Percentiles rank a stretch among this genome's conserved stretches.
phyloP scores from a whole-genome alignment of 2,113 vertebrate genomes.

The Sorex araneus region DNA sequence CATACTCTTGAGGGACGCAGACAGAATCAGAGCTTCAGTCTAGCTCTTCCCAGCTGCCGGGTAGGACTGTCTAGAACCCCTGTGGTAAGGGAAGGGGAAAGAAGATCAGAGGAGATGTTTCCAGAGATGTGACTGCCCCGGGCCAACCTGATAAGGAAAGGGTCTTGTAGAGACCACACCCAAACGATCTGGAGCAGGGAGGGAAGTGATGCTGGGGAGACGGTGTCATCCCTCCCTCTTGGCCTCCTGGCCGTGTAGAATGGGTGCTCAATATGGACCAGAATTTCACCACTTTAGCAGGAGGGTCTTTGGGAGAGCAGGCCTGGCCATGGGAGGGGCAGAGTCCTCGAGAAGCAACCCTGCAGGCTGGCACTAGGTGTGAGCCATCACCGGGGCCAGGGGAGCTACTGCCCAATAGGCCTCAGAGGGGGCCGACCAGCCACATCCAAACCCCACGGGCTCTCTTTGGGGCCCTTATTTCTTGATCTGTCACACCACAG shows the following conservation, averaged over 20 bases:
- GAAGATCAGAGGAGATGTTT: neutral
- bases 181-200: neutral
- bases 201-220: neutral
- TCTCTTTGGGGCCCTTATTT: slow-evolving; percentile 63
- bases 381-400: neutral
- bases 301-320: neutral
- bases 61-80: neutral
- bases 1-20: neutral
- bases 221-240: too few species aligned
- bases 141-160: neutral
- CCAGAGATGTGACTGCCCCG: neutral
- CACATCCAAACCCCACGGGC: neutral
- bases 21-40: slow-evolving; percentile 44
- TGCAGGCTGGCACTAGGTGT: neutral
- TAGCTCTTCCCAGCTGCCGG: neutral
- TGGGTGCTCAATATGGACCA: neutral
- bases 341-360: neutral
- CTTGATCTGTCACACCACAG: slow-evolving; percentile 50
- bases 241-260: neutral
- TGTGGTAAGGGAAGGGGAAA: neutral
- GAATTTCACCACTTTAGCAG: neutral
- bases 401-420: neutral
- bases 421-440: neutral
- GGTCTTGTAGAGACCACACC: neutral
- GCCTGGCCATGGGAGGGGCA: neutral